These are phyloP conservation scores for Fukomys damarensis DNA, from an alignment of 2,113 vertebrate species.

Conservation along the genomic window DNA sequence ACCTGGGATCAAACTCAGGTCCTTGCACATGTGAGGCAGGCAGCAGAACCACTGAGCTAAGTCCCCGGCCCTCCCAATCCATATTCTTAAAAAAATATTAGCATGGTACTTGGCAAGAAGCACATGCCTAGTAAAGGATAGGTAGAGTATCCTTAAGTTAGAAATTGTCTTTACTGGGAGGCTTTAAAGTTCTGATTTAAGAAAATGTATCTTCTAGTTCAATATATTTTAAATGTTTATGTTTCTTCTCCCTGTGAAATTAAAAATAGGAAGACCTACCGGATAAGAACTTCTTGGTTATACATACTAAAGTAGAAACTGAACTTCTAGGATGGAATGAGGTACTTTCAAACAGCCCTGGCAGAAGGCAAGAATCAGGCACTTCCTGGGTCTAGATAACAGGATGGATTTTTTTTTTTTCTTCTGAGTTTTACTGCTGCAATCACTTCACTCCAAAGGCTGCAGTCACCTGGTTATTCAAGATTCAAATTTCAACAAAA, in stretches of 20 bases:
- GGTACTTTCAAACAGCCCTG: not conserved
- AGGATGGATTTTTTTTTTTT: not conserved
- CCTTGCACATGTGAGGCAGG: no score
- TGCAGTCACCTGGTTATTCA: constrained; percentile 7
- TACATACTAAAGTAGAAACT: not conserved
- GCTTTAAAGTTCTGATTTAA: constrained; percentile 29
- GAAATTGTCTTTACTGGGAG: constrained; percentile 43
- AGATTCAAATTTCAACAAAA: constrained; percentile 15
- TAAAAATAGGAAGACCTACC: constrained; percentile 11
- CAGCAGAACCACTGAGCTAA: no score
- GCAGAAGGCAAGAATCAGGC: not conserved
- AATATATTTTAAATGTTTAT: constrained; percentile 36
- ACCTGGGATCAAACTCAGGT: no score
- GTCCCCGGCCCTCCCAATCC: not conserved
- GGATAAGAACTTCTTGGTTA: not conserved
- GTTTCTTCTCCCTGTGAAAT: constrained; percentile 16
- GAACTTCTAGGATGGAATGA: not conserved
- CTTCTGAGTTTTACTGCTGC: not conserved
- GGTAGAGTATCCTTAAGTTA: not conserved
- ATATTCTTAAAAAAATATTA: not conserved
- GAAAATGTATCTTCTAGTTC: constrained; percentile 18
- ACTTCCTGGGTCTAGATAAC: not conserved
- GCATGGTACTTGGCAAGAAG: constrained; percentile 5
- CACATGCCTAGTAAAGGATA: not conserved
- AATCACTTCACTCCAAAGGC: not conserved